Evolutionary conservation across 1,140 invertebrate species (phyloP).

Genomic region (Polyergus mexicanus): DNA sequence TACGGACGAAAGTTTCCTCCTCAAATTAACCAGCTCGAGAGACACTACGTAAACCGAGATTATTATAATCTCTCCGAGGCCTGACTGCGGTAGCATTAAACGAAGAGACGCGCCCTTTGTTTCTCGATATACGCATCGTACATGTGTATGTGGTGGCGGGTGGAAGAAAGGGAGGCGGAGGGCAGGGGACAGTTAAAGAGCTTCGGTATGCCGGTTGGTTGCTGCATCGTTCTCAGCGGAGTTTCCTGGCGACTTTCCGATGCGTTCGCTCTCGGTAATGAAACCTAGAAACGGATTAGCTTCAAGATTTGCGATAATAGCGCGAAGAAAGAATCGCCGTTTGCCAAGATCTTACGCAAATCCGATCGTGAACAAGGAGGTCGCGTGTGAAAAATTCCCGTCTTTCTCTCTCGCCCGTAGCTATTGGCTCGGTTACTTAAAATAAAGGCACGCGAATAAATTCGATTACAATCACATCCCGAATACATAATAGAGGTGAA

Average conservation of each 20-base stretch:
- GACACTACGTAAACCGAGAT: slow-evolving; percentile 86
- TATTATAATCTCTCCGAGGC: slow-evolving; percentile 86
- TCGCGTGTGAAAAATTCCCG: slow-evolving; percentile 11
- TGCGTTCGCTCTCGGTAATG: slow-evolving; percentile 57
- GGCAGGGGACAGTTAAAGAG: slow-evolving; percentile 34
- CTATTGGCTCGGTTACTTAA: slow-evolving; percentile 57
- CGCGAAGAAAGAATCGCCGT: slow-evolving; percentile 49
- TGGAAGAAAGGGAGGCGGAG: slow-evolving; percentile 17
- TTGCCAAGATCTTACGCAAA: slow-evolving; percentile 64
- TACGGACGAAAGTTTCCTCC: slow-evolving; percentile 83
- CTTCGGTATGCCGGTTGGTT: slow-evolving; percentile 20
- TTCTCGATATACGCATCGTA: slow-evolving; percentile 50
- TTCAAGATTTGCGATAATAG: slow-evolving; percentile 69
- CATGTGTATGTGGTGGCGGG: slow-evolving; percentile 34
- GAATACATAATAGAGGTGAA: background rate
- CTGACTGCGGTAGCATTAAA: slow-evolving; percentile 86
- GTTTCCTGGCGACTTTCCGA: slow-evolving; percentile 70
- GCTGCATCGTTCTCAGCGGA: slow-evolving; percentile 31
- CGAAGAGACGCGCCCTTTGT: slow-evolving; percentile 83
- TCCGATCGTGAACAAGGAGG: slow-evolving; percentile 33
- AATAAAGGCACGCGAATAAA: slow-evolving; percentile 38
- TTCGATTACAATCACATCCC: slow-evolving; percentile 26
- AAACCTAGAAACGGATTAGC: slow-evolving; percentile 69
- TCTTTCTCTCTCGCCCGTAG: slow-evolving; percentile 13
- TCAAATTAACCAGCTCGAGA: slow-evolving; percentile 85